Base-by-base conservation (phyloP, 2,888 invertebrate genomes). In the Isotomurus palustris region DNA sequence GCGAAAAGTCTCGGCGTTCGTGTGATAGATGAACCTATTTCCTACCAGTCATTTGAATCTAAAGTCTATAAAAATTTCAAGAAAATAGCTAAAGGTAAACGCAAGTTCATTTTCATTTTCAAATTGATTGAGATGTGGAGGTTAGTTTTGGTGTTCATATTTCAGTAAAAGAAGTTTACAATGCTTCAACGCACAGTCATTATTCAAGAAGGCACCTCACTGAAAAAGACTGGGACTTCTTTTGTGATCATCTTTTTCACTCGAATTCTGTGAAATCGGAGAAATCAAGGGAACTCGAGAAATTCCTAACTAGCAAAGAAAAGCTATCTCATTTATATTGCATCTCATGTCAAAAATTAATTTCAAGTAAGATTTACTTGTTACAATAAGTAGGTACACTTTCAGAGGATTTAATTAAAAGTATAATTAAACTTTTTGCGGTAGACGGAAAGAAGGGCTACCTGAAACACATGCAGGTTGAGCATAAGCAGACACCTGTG, bases 151-250 rank as follows among this genome's bases (percentile, higher is more conserved):
- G 8, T 10, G 14, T 32, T 32, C n/a, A 44, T 22, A 14, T 14
- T 47, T 4, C 36, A 62, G 69, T 69, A 12, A 64, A 67, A 54
- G 66, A 66, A 54, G 67, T 69, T 8, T 69, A 65, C 45, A 36
- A 50, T 40, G 53, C 58, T 5, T 66, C 66, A 0, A 67, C 67
- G 17, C 69, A 69, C 38, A 38, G 57, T 19, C 64, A 69, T 40
- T 64, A 63, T 19, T 45, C 60, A 8, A 41, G 66, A 2, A 54
- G 69, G 12, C 53, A 54, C 52, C 52, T 69, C 17, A 65, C 63
- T 3, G 64, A 69, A 22, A 66, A 64, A 41, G 69, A 69, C 50
- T 69, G 67, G 69, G 69, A 69, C 40, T 69, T 59, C 47, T 67
- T 69, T 41, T 69, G 67, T 52, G 67, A 67, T 21, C 61, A 69